Evolutionary conservation across 2,888 invertebrate species (phyloP).

Genomic region (Macaria notata): DNA sequence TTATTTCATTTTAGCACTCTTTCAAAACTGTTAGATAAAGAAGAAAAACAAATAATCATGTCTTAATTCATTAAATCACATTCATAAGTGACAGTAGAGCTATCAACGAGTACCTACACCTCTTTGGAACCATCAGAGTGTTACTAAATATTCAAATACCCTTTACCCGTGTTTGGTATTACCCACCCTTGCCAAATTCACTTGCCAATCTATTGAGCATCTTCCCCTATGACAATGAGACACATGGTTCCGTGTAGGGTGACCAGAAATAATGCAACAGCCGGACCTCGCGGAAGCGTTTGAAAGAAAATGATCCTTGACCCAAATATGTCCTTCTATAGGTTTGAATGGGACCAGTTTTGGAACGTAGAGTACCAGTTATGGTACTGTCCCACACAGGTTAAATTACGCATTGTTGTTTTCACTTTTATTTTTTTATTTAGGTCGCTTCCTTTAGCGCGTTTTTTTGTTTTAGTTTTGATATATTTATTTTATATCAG

Average conservation of each 20-base stretch:
- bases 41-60: no score
- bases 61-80: no score
- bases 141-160: background rate
- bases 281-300: conserved; percentile 39
- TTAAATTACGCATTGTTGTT: conserved; percentile 59
- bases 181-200: conserved; percentile 22
- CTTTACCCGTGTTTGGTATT: background rate
- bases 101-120: no score
- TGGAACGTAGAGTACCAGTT: conserved; percentile 25
- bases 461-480: no score
- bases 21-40: no score
- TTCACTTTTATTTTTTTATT: background rate
- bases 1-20: no score
- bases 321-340: conserved; percentile 46
- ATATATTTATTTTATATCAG: no score
- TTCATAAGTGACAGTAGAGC: no score
- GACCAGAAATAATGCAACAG: conserved; percentile 53
- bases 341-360: conserved; percentile 47
- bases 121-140: no score
- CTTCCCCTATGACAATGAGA: conserved; percentile 34
- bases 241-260: conserved; percentile 58
- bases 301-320: conserved; percentile 62
- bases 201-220: conserved; percentile 34
- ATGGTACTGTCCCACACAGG: conserved; percentile 59
- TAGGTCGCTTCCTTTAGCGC: no score